Conservation (phyloP, 2,888 invertebrate species). For the Tholera decimalis region DNA sequence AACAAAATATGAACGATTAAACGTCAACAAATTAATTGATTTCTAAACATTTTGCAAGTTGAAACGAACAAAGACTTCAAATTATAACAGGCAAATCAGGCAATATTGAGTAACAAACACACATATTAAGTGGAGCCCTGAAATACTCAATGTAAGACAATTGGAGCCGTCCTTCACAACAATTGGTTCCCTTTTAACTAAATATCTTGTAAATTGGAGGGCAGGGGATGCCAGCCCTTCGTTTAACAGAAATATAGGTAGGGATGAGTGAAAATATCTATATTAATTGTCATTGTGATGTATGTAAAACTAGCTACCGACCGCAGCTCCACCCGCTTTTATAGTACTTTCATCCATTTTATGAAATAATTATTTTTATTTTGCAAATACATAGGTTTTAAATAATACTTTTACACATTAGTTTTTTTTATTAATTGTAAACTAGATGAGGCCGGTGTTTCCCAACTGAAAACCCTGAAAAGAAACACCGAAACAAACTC, state of each 20-base stretch:
- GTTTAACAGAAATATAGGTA: constrained; percentile 70
- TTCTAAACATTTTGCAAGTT: constrained; percentile 7
- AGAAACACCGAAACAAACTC: too few species aligned
- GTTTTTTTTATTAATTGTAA: too few species aligned
- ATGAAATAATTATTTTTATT: too few species aligned
- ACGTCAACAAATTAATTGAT: background rate
- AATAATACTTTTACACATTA: too few species aligned
- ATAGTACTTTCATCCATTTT: too few species aligned
- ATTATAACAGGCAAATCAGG: constrained; percentile 44
- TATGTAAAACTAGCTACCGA: background rate
- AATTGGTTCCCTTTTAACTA: constrained; percentile 80
- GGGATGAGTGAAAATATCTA: constrained; percentile 27
- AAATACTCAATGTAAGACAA: constrained; percentile 78
- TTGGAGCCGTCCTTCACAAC: constrained; percentile 73
- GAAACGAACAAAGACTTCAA: constrained; percentile 39
- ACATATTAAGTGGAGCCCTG: constrained; percentile 72
- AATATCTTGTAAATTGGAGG: constrained; percentile 80
- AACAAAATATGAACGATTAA: too few species aligned
- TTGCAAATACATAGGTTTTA: too few species aligned
- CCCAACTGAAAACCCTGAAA: too few species aligned
- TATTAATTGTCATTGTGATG: constrained; percentile 15
- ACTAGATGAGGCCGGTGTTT: too few species aligned
- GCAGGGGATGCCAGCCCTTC: constrained; percentile 70
- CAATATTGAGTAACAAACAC: constrained; percentile 53
- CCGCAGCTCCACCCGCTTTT: too few species aligned